Evolutionary conservation across 2,797 vertebrate genomes (phyloP).

Genomic region (Knipowitschia caucasica): DNA sequence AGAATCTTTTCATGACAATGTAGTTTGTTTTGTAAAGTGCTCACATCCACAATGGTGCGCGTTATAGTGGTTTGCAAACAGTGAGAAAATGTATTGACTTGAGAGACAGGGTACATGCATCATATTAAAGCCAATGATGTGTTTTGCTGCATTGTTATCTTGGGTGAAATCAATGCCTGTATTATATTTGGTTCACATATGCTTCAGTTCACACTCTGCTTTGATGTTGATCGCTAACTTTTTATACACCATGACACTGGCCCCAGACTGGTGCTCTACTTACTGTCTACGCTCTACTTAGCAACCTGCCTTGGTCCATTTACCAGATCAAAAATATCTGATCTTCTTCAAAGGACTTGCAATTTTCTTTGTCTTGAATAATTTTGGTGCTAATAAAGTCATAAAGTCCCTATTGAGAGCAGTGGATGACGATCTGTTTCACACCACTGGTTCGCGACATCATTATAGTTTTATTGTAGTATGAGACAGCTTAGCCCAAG

Average conservation of each 20-base stretch:
- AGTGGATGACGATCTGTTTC: background rate
- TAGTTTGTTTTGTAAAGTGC: no score
- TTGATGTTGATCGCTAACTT: slow-evolving; percentile 35
- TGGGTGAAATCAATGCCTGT: background rate
- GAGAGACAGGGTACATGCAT: no score
- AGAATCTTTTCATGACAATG: no score
- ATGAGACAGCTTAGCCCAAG: slow-evolving; percentile 19
- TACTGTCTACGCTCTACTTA: slow-evolving; percentile 56
- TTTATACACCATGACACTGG: slow-evolving; percentile 34
- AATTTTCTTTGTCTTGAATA: slow-evolving; percentile 3
- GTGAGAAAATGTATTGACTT: no score
- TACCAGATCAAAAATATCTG: slow-evolving; percentile 5
- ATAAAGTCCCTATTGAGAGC: background rate
- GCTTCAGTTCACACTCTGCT: slow-evolving; percentile 34
- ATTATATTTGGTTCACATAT: slow-evolving; percentile 44
- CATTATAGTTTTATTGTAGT: slow-evolving; percentile 16
- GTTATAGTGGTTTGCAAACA: no score
- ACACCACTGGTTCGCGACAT: slow-evolving; percentile 19
- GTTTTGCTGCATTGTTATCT: slow-evolving; percentile 25
- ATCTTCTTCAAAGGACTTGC: background rate
- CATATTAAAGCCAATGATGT: no score
- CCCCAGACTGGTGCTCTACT: slow-evolving; percentile 52
- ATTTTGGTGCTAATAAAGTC: slow-evolving; percentile 9
- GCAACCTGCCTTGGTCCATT: slow-evolving; percentile 13
- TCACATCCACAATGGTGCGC: no score